Evolutionary conservation across 2,797 vertebrate genomes (phyloP), one percentile per base, ranked within the genome.

Genomic region (Graptemys geographica): DNA sequence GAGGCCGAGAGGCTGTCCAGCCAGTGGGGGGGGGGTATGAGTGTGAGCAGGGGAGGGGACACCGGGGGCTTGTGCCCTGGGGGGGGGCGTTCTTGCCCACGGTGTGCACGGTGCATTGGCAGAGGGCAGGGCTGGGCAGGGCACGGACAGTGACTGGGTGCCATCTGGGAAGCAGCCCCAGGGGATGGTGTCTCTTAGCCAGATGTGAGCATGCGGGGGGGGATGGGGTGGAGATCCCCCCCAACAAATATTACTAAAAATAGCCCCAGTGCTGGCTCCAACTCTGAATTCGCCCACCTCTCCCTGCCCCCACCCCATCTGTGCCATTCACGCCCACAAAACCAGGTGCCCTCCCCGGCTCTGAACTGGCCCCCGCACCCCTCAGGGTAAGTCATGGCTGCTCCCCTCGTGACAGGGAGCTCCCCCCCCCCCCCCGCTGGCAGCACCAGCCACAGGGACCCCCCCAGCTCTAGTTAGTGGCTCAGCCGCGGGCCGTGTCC

Each of bases 351-450:
- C 1, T 6, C 33, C 62, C 79, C 79, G 53, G 12, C 92, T 28
- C 91, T 87, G 92, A 51, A 4, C 59, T 15, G 12, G 31, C 31
- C 53, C 52, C 49, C 82, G 44, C 53, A 82, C 89, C 90, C 95
- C 87, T 94, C 91, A 93, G 94, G 96, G 83, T 92, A 96, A 82
- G 81, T 91, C 12, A 4, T 59, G 95, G 95, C 96, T 96, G 94
- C 93, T 97, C 69, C 89, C 79, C 33, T 0, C 10, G 4, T 47
- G 94, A 55, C 84, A 0, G 1, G 81, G 81, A 69, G 15, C 51
- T 6, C 51, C 49, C n/a, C 8, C 3, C n/a, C 27, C 27, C n/a
- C 78, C 52, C 47, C 41, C 72, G n/a, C 52, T 44, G 37, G 49
- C 62, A 81, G 47, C 19, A n/a, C 49, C 65, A 44, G 25, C 23